Percentiles rank a stretch among this genome's conserved stretches.
Conservation (phyloP, 30 jellyfish, hydroid and myxozoan genomes). For the Aurelia sp. region DNA sequence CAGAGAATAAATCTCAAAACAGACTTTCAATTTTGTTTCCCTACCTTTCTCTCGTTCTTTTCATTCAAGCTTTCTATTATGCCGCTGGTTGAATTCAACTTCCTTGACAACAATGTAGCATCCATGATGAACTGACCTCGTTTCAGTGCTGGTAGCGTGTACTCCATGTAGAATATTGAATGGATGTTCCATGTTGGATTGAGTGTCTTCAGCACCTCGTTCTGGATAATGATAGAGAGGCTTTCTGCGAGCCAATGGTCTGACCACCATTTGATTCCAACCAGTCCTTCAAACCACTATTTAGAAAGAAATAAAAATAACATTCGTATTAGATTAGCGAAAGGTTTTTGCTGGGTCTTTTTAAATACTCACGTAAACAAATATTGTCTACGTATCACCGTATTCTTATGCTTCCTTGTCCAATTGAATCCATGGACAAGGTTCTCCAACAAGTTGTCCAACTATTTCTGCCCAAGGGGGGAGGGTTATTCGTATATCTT, state of each 20-base stretch:
- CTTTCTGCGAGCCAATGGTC: slow-evolving; percentile 24
- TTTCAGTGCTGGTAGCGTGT: slow-evolving; percentile 22
- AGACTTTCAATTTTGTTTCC: no score
- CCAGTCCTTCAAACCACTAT: slow-evolving; percentile 37
- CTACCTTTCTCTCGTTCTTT: no score
- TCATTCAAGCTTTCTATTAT: no score
- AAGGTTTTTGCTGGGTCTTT: no score
- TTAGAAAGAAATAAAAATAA: neutral
- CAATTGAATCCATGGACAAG: no score
- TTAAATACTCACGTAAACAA: no score
- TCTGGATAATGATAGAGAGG: slow-evolving; percentile 21
- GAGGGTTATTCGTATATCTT: no score
- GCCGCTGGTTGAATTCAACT: neutral
- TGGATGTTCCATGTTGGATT: slow-evolving; percentile 12
- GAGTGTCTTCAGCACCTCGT: slow-evolving; percentile 15
- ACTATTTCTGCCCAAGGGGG: no score
- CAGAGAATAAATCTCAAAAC: no score
- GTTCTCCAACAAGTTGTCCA: no score
- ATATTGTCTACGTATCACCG: no score
- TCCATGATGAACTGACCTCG: slow-evolving; percentile 44
- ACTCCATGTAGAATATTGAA: slow-evolving; percentile 25
- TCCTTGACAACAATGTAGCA: neutral
- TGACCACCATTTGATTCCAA: slow-evolving; percentile 46
- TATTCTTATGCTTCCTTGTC: no score
- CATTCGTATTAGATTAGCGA: neutral